phyloP scores from a whole-genome alignment of 2,797 vertebrate species.

The Pipistrellus nathusii region DNA sequence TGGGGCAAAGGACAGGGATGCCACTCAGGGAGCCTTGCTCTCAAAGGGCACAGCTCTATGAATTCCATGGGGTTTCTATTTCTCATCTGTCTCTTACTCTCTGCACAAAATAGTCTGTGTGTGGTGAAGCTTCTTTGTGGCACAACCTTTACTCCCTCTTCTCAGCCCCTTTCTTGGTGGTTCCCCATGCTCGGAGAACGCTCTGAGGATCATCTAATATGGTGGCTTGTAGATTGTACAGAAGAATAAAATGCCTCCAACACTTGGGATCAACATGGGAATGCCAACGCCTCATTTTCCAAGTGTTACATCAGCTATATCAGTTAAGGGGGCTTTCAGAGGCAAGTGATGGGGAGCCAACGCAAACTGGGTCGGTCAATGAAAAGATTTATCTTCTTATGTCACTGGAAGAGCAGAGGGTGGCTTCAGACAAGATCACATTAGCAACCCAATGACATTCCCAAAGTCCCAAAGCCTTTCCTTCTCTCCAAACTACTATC shows the following conservation, averaged over 20 bases:
- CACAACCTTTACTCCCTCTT: background rate
- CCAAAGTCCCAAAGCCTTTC: background rate
- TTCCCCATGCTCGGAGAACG: background rate
- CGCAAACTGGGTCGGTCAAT: background rate
- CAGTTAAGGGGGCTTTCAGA: background rate
- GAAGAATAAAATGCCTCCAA: background rate
- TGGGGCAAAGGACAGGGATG: too few relatives aligned
- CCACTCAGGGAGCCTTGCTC: background rate
- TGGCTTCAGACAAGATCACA: background rate
- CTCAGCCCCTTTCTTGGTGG: background rate
- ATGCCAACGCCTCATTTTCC: background rate
- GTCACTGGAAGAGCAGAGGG: background rate
- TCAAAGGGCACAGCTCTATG: background rate
- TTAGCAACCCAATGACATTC: background rate
- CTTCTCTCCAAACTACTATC: background rate
- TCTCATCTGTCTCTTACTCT: background rate
- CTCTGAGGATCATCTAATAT: background rate
- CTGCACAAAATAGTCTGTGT: background rate
- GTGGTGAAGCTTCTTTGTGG: rapidly evolving
- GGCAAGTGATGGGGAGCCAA: background rate
- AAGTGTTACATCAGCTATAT: background rate
- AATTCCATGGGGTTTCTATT: background rate
- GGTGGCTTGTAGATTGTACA: background rate
- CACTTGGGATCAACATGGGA: background rate
- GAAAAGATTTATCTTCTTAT: background rate